Evolutionary conservation across 2,797 vertebrate species (phyloP).

Genomic region (Crocodylus rhombifer): DNA sequence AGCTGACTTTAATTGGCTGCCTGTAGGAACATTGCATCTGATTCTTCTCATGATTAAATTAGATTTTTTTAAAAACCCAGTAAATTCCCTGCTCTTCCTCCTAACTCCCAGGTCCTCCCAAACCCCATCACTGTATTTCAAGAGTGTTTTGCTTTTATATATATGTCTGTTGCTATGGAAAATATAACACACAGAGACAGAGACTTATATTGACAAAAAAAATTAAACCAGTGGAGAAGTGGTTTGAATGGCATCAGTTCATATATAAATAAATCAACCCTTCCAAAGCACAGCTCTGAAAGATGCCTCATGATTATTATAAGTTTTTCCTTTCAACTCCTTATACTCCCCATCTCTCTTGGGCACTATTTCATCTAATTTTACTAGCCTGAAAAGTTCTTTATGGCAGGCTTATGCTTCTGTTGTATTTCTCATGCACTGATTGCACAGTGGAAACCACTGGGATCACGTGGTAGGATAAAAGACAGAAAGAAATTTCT

Average conservation of each 20-base stretch:
- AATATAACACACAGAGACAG: accelerated
- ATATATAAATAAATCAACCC: accelerated
- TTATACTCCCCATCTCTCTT: neutral
- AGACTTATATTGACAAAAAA: accelerated
- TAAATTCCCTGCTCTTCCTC: accelerated
- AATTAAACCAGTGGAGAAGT: accelerated
- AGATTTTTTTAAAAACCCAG: accelerated
- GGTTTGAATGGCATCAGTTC: neutral
- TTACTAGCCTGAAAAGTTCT: neutral
- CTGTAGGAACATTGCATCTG: neutral
- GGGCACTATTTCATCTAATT: accelerated
- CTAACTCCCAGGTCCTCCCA: accelerated
- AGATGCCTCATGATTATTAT: neutral
- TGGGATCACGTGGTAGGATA: neutral
- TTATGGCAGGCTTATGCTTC: accelerated
- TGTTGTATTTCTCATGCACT: accelerated
- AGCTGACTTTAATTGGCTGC: too few relatives aligned
- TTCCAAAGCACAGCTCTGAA: accelerated
- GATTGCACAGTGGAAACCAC: neutral
- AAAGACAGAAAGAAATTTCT: neutral
- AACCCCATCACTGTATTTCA: accelerated
- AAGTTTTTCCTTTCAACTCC: neutral
- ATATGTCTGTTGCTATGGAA: too few relatives aligned
- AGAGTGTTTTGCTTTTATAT: accelerated
- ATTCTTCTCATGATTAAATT: accelerated